These are phyloP conservation scores for Diadumene lineata DNA, from an alignment of 92 coral and sea anemone species.

Conservation along the genomic window DNA sequence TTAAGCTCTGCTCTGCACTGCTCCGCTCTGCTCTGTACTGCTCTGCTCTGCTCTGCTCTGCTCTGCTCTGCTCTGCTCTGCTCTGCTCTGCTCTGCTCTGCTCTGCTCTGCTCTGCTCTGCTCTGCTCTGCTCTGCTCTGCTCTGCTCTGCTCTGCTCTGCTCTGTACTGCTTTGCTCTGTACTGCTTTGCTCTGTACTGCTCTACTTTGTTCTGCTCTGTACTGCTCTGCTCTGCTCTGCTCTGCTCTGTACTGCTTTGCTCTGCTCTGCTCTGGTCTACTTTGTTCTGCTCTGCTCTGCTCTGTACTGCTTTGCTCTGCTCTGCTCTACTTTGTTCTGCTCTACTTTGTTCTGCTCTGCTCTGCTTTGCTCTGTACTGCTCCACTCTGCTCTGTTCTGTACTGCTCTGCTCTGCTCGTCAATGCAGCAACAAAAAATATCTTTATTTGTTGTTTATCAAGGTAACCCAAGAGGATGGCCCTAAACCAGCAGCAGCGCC, in stretches of 20 bases:
- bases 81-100: not conserved
- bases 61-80: no score
- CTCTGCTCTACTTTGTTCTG: not conserved
- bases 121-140: not conserved
- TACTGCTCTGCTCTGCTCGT: not conserved
- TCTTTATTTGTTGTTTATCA: not conserved
- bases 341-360: no score
- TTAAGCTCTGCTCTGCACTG: not conserved
- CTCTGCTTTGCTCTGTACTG: not conserved
- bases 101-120: no score
- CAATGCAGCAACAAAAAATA: not conserved
- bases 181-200: no score
- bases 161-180: not conserved
- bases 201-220: not conserved
- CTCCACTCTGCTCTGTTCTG: not conserved
- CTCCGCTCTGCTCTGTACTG: no score
- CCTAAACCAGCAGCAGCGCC: constrained; percentile 47
- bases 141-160: no score
- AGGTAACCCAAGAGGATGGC: constrained; percentile 72
- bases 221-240: no score
- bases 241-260: not conserved
- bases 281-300: no score
- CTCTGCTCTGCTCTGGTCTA: no score
- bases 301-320: no score
- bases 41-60: not conserved